Percentiles rank a stretch among this genome's conserved stretches.
Conservation (phyloP, 2,113 vertebrate genomes). For the Corvus hawaiiensis region DNA sequence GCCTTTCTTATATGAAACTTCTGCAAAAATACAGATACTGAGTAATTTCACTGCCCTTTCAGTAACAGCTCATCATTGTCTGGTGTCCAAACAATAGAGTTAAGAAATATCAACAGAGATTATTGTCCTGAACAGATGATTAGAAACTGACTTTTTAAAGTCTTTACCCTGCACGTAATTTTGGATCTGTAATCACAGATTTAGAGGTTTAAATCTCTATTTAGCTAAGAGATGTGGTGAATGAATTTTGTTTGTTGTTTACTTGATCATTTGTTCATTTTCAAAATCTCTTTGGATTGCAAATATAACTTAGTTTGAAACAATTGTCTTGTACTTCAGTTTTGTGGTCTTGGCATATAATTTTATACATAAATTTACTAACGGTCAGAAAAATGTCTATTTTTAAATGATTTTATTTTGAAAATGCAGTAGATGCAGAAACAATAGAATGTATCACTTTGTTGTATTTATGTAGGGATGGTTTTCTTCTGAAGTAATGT, state of each 20-base stretch:
- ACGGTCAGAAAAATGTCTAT: neutral
- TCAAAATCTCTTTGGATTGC: neutral
- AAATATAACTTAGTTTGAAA: neutral
- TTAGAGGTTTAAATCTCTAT: neutral
- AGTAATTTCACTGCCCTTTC: neutral
- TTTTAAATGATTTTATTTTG: neutral
- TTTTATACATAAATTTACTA: neutral
- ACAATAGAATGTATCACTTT: neutral
- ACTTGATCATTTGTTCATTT: neutral
- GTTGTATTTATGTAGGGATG: neutral
- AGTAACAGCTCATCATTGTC: neutral
- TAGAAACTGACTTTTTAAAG: neutral
- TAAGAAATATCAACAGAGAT: neutral
- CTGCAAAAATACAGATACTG: neutral
- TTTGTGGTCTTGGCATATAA: neutral
- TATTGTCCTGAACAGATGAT: neutral
- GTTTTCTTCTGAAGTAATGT: neutral
- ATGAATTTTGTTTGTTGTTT: neutral
- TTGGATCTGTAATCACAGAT: neutral
- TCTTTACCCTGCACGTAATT: neutral
- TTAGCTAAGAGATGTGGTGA: neutral
- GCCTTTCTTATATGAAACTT: neutral
- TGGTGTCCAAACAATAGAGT: neutral
- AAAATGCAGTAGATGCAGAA: neutral
- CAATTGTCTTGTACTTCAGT: neutral